Percentiles rank a stretch among this genome's conserved stretches.
Conservation (phyloP, 2,888 invertebrate species). For the Cordilura impudica region DNA sequence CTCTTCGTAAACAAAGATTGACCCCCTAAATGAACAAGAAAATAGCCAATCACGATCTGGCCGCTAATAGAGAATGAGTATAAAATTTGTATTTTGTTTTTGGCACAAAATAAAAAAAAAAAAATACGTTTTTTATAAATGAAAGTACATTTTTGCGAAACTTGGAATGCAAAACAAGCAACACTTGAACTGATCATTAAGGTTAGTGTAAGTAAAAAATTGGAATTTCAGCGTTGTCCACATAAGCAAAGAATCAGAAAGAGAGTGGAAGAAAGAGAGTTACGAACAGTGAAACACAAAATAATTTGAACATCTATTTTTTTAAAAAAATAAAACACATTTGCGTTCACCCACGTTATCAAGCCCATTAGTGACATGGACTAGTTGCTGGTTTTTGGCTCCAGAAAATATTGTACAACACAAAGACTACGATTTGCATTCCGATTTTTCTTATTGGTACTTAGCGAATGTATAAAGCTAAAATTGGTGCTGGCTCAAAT, state of each 20-base stretch:
- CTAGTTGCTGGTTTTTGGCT: too few relatives aligned
- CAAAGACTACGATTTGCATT: too few relatives aligned
- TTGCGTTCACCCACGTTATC: too few relatives aligned
- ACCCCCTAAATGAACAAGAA: slow-evolving; percentile 27
- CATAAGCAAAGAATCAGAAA: too few relatives aligned
- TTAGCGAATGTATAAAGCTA: too few relatives aligned
- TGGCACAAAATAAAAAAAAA: neutral
- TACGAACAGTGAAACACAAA: too few relatives aligned
- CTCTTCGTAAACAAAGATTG: slow-evolving; percentile 26
- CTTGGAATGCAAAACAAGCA: neutral
- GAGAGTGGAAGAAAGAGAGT: too few relatives aligned
- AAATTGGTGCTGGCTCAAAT: too few relatives aligned
- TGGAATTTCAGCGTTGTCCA: neutral
- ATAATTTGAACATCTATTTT: too few relatives aligned
- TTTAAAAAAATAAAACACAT: neutral
- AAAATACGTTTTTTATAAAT: neutral
- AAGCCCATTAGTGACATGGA: too few relatives aligned
- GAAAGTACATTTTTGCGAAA: neutral
- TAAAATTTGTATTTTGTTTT: neutral
- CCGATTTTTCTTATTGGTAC: too few relatives aligned
- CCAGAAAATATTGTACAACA: too few relatives aligned
- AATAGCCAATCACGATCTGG: slow-evolving; percentile 30
- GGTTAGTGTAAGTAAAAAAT: neutral
- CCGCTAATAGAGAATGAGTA: neutral
- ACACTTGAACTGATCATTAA: neutral